Base-by-base conservation (phyloP, 2,888 invertebrate species). In the Byasa hedistus region DNA sequence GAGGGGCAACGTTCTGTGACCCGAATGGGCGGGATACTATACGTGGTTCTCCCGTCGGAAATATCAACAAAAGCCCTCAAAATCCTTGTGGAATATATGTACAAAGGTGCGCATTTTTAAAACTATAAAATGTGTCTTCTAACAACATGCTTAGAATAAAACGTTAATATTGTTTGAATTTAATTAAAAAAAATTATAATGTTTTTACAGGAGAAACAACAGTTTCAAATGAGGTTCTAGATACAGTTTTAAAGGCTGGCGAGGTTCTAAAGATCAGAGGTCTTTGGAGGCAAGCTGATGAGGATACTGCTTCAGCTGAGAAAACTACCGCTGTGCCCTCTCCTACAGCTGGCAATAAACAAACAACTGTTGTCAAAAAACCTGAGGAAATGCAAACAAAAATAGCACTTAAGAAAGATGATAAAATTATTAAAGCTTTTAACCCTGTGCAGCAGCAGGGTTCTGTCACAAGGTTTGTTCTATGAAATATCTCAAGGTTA, bases 31-130 rank as follows among this genome's bases (percentile, higher is more conserved):
- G 93, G 93, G 61, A 88, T 93, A 76, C 83, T 95, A 12, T 93
- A 95, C 72, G 94, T 96, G 60, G 95, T 97, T 44, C 92, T 97
- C 71, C 97, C 97, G 19, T 94, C 96, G 3, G 96, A 96, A 79
- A 95, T 97, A 71, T 95, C 95, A 51, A 95, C 95, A 70, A 95
- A 95, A 71, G 96, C 96, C 12, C 91, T 97, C 73, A 96, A 96
- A 82, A 95, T 96, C 70, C 91, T 97, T 22, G 94, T 97, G 55
- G 96, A 97, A 78, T 97, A 97, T 82, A 97, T 97, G 96, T 97
- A 97, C 86, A 95, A 94, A 83, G 95, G 95, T 75, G 79, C 74
- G 79, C 64, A 32, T 55, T 7, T 57, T 60, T 39, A 36, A n/a
- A 15, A 23, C 12, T 7, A 32, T 1, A 39, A 39, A 39, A 39